Percentiles rank a stretch among this genome's conserved stretches.
Evolutionary conservation across 2,797 vertebrate genomes (phyloP).

Genomic region (Knipowitschia caucasica): DNA sequence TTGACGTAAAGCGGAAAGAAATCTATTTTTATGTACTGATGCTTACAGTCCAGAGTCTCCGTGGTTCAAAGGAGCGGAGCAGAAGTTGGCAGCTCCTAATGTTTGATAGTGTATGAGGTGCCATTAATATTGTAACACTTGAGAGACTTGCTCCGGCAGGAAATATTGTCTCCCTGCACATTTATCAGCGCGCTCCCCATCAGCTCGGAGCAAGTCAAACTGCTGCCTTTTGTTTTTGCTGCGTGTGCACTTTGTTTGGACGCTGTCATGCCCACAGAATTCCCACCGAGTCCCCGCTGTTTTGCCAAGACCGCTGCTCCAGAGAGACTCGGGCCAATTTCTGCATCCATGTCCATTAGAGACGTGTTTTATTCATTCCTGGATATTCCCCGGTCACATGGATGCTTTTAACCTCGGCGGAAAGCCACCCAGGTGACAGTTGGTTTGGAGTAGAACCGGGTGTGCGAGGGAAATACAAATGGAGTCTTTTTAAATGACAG

Average conservation of each 20-base stretch:
- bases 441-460: conserved; percentile 14
- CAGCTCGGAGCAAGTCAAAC: conserved; percentile 39
- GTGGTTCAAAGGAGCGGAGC: conserved; percentile 1
- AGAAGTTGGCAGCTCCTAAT: conserved; percentile 28
- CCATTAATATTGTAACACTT: conserved; percentile 49
- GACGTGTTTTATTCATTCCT: conserved; percentile 29
- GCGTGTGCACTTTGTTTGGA: conserved; percentile 57
- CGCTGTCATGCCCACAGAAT: conserved; percentile 59
- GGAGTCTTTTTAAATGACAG: conserved; percentile 23
- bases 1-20: not conserved
- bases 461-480: conserved; percentile 19
- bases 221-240: conserved; percentile 46
- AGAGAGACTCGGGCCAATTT: conserved; percentile 46
- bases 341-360: conserved; percentile 58
- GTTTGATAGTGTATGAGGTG: conserved; percentile 34
- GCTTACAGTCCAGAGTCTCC: conserved; percentile 1
- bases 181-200: conserved; percentile 53
- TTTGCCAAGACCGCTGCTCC: conserved; percentile 52
- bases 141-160: conserved; percentile 38
- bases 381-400: conserved; percentile 20
- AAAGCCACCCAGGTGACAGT: not conserved
- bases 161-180: conserved; percentile 34
- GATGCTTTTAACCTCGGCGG: conserved; percentile 6
- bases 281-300: conserved; percentile 58
- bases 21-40: conserved; percentile 1